Evolutionary conservation across 2,888 invertebrate genomes (phyloP).

Genomic region (Apodemia duryi): DNA sequence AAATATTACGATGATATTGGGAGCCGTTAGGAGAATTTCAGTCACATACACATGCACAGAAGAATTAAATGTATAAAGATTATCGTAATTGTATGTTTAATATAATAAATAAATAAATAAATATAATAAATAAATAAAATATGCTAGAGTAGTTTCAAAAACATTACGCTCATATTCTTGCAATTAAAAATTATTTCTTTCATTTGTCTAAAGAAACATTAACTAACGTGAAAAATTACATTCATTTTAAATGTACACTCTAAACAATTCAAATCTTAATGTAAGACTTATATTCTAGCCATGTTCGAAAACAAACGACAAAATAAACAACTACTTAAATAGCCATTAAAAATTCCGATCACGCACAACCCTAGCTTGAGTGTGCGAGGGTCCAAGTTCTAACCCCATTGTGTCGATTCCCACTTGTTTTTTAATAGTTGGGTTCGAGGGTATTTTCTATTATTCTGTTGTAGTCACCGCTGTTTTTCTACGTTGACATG

Average conservation of each 20-base stretch:
- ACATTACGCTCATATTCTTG: too few relatives aligned
- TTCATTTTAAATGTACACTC: not conserved
- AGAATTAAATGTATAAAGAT: too few relatives aligned
- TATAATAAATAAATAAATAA: too few relatives aligned
- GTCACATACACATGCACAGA: too few relatives aligned
- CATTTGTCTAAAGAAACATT: too few relatives aligned
- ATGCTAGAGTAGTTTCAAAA: too few relatives aligned
- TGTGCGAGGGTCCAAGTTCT: conserved; percentile 58
- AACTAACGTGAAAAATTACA: too few relatives aligned
- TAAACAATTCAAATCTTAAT: not conserved
- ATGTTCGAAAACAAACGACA: conserved; percentile 29
- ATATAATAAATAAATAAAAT: too few relatives aligned
- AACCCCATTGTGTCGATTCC: conserved; percentile 63
- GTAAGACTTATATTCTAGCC: conserved; percentile 25
- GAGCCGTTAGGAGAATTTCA: too few relatives aligned
- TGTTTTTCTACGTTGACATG: conserved; percentile 72
- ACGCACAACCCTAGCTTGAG: conserved; percentile 64
- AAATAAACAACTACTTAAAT: conserved; percentile 36
- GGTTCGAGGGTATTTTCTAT: conserved; percentile 66
- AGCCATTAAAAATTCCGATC: conserved; percentile 52
- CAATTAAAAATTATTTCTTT: too few relatives aligned
- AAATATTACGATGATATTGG: too few relatives aligned
- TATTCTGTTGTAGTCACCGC: conserved; percentile 60
- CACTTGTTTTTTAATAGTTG: conserved; percentile 70
- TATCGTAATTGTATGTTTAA: too few relatives aligned